Conservation (phyloP, 2,113 vertebrate species). For the Anoplopoma fimbria region DNA sequence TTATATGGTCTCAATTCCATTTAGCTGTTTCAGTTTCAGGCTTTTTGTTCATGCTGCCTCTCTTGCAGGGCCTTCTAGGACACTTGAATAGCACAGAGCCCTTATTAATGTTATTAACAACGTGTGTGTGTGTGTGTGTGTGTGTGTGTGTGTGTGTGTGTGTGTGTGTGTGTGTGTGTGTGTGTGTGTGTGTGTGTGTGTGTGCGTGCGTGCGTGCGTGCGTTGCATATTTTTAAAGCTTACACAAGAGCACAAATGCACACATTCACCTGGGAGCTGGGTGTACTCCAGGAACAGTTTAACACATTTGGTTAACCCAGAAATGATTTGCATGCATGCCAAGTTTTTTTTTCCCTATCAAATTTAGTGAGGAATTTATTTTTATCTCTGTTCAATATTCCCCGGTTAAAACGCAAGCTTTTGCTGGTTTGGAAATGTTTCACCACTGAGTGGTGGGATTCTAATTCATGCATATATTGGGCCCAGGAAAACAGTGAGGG, state of each 20-base stretch:
- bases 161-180: neutral
- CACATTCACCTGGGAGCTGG: neutral
- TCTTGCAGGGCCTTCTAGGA: neutral
- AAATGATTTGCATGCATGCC: conserved; percentile 6
- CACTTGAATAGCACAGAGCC: neutral
- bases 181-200: neutral
- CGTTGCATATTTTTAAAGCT: no score
- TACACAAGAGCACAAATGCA: neutral
- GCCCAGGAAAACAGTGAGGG: neutral
- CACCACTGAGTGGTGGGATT: neutral
- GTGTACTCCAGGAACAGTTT: neutral
- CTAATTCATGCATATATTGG: neutral
- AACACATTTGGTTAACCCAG: conserved; percentile 11
- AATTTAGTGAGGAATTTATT: neutral
- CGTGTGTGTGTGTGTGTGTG: neutral
- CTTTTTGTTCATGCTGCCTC: neutral
- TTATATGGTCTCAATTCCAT: neutral
- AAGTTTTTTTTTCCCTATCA: neutral
- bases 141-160: neutral
- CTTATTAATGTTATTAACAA: neutral
- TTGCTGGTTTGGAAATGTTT: neutral
- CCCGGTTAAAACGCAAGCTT: neutral
- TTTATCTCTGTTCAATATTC: neutral
- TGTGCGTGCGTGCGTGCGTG: no score
- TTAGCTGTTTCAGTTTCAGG: conserved; percentile 7